Conservation (phyloP, 2,797 vertebrate species). For the Chanos chanos region DNA sequence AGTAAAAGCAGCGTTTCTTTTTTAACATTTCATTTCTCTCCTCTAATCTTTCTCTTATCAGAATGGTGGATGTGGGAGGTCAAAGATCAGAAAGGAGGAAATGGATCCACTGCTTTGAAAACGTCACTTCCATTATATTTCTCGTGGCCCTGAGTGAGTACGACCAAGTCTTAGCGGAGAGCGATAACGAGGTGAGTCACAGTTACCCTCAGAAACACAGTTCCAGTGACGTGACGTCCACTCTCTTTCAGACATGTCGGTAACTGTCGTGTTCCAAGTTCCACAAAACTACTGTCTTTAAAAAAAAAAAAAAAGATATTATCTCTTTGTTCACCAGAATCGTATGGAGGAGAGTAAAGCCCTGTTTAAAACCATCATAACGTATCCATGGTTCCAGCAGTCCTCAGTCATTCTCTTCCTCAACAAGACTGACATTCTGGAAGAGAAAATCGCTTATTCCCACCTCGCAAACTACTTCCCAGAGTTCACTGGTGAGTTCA, state of each 20-base stretch:
- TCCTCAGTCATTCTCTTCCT: conserved; percentile 89
- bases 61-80: conserved; percentile 91
- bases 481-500: conserved; percentile 77
- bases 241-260: no score
- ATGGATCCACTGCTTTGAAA: conserved; percentile 94
- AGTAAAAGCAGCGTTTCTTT: no score
- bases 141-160: conserved; percentile 91
- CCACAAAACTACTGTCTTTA: background rate
- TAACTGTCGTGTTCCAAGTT: background rate
- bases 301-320: background rate
- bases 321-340: conserved; percentile 73
- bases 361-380: conserved; percentile 90
- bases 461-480: conserved; percentile 85
- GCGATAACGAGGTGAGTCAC: conserved; percentile 78
- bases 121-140: conserved; percentile 92
- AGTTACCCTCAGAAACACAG: no score
- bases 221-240: no score
- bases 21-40: no score
- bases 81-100: conserved; percentile 90
- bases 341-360: conserved; percentile 92
- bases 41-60: conserved; percentile 40
- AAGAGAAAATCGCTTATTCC: conserved; percentile 85
- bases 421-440: conserved; percentile 88
- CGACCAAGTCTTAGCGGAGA: conserved; percentile 87
- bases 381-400: conserved; percentile 86